These are phyloP conservation scores for Nibea coibor DNA, from an alignment of 2,113 vertebrate genomes.

Conservation along the genomic window DNA sequence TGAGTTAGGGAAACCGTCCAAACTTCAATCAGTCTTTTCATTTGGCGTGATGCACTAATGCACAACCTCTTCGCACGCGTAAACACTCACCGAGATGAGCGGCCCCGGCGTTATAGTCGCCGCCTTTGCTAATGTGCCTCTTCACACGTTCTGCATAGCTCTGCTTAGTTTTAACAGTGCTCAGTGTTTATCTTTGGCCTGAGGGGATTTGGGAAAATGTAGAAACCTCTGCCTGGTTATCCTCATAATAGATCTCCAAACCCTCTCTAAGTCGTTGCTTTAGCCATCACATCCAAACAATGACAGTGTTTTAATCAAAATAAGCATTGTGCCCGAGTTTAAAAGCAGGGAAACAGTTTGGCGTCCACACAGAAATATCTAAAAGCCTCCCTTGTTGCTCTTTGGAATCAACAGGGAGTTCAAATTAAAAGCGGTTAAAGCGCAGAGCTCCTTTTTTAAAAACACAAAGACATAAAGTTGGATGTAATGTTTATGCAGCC, in stretches of 20 bases:
- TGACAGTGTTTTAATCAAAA: conserved; percentile 54
- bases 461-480: conserved; percentile 13
- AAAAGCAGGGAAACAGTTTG: conserved; percentile 35
- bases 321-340: conserved; percentile 45
- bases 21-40: conserved; percentile 47
- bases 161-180: conserved; percentile 39
- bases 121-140: conserved; percentile 43
- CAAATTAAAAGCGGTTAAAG: conserved; percentile 3
- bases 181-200: conserved; percentile 64
- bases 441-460: conserved; percentile 7
- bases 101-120: conserved; percentile 30
- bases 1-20: conserved; percentile 34
- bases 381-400: neutral
- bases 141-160: conserved; percentile 46
- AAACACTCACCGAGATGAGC: conserved; percentile 24
- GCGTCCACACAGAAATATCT: conserved; percentile 10
- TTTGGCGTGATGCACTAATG: conserved; percentile 5
- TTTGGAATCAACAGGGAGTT: conserved; percentile 13
- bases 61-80: conserved; percentile 3
- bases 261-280: conserved; percentile 29
- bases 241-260: conserved; percentile 59
- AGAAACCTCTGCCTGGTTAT: conserved; percentile 64
- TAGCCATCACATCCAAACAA: conserved; percentile 67
- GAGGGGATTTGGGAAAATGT: conserved; percentile 60
- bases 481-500: conserved; percentile 13